Evolutionary conservation across 2,113 vertebrate genomes (phyloP).

Genomic region (Rhinolophus ferrumequinum): DNA sequence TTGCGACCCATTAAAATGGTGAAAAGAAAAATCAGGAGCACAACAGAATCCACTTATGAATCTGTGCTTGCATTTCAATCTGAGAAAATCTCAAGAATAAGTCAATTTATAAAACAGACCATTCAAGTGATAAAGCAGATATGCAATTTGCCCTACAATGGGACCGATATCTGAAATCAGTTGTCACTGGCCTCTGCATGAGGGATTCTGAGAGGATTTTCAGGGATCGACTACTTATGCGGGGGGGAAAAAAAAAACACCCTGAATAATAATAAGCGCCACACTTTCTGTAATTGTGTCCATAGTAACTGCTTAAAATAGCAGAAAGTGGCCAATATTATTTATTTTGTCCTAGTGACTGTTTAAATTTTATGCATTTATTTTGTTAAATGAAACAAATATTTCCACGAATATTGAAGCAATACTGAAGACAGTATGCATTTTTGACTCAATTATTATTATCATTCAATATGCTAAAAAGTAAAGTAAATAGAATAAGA

Average conservation of each 20-base stretch:
- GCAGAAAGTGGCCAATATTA: background rate
- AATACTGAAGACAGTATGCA: background rate
- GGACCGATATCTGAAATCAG: slow-evolving; percentile 77
- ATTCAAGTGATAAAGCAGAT: slow-evolving; percentile 75
- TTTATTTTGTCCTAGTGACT: background rate
- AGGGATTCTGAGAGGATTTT: slow-evolving; percentile 73
- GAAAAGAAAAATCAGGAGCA: slow-evolving; percentile 73
- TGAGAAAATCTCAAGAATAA: slow-evolving; percentile 65
- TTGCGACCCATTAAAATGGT: slow-evolving; percentile 82
- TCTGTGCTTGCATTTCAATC: slow-evolving; percentile 28
- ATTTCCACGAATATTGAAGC: background rate
- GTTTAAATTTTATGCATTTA: background rate
- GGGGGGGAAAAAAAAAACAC: slow-evolving; percentile 71
- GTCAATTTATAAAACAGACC: slow-evolving; percentile 77
- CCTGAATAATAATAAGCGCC: background rate
- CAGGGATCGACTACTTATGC: background rate
- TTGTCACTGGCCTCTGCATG: slow-evolving; percentile 69
- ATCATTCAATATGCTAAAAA: background rate
- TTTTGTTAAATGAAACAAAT: background rate
- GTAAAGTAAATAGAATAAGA: background rate
- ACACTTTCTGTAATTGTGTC: slow-evolving; percentile 22
- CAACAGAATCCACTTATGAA: slow-evolving; percentile 41
- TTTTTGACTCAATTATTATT: slow-evolving; percentile 19
- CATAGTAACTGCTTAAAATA: background rate
- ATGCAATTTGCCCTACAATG: slow-evolving; percentile 65